Evolutionary conservation across 2,113 vertebrate species (phyloP), one percentile per base, ranked within the genome.

Genomic region (Actenoides lindsayi): DNA sequence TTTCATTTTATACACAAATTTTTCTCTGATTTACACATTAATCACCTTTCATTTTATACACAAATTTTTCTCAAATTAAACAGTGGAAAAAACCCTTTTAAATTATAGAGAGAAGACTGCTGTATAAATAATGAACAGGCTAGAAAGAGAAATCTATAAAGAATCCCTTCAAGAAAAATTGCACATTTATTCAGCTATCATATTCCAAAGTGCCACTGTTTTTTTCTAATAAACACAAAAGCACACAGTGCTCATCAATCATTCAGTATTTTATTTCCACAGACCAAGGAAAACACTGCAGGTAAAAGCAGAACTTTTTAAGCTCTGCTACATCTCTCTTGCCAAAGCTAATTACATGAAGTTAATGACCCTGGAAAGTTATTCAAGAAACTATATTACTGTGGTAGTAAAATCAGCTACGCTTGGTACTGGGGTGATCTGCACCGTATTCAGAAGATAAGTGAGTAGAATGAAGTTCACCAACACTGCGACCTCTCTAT

Each of bases 131-230:
- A 80, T 31, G 39, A 65, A 67, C 51, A 67, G 27, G 25, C 25
- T 11, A 74, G 79, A 63, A 91, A 91, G 87, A 73, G 21, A 60
- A 87, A 90, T 69, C 75, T 53, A 73, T 82, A 83, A 84, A 81
- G 73, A 87, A 76, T 37, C 23, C 46, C 71, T 86, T 90, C 41
- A 86, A 88, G 46, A 95, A 93, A 83, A 91, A 88, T 59, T 53
- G 80, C 69, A 62, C 44, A 70, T 83, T 91, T 96, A 88, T 77
- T 94, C 87, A 95, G 63, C 71, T 76, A 78, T 83, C 79, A 51
- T 54, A 90, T 83, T 83, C 56, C 56, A 27, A 83, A 93, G 85
- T 39, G 28, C 85, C 63, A 77, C 37, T 54, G 39, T 17, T 93
- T 80, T 82, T 82, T 88, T 91, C 78, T 77, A 80, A 73, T 57